phyloP scores from a whole-genome alignment of 2,888 invertebrate genomes.

The Pantelozetes paolii region DNA sequence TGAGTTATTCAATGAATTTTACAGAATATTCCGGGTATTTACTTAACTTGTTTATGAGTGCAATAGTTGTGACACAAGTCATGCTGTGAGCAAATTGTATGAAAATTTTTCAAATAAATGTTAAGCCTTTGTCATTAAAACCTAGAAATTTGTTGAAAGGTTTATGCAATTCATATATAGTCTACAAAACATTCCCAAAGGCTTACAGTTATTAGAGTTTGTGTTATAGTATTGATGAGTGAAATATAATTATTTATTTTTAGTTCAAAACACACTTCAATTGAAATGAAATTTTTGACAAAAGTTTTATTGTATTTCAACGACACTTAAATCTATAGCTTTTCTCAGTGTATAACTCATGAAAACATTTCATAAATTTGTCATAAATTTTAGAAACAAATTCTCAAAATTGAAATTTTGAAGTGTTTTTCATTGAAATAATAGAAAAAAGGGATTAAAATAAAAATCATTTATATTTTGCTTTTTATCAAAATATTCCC shows the following conservation, averaged over 20 bases:
- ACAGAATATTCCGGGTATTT: slow-evolving; percentile 5
- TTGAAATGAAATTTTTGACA: not conserved
- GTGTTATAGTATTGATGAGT: not conserved
- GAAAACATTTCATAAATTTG: not conserved
- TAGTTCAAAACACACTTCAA: not conserved
- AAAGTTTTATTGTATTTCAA: slow-evolving; percentile 13
- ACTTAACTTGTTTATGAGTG: slow-evolving; percentile 16
- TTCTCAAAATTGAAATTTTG: not conserved
- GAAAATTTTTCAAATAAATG: slow-evolving; percentile 1
- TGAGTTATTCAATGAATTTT: not conserved
- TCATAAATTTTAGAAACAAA: not conserved
- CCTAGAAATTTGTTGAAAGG: not conserved
- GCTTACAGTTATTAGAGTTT: not conserved
- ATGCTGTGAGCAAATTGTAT: slow-evolving; percentile 10
- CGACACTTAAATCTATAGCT: not conserved
- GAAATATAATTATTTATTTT: not conserved
- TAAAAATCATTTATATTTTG: no score
- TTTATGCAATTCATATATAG: slow-evolving; percentile 1
- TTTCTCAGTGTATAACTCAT: not conserved
- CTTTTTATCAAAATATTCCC: no score
- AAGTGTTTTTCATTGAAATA: not conserved
- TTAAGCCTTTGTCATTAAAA: slow-evolving; percentile 16
- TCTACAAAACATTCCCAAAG: slow-evolving; percentile 7
- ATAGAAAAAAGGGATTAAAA: no score
- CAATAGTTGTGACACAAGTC: slow-evolving; percentile 10